phyloP scores from a whole-genome alignment of 30 jellyfish, hydroid and myxozoan species.

The Rhopilema esculentum region DNA sequence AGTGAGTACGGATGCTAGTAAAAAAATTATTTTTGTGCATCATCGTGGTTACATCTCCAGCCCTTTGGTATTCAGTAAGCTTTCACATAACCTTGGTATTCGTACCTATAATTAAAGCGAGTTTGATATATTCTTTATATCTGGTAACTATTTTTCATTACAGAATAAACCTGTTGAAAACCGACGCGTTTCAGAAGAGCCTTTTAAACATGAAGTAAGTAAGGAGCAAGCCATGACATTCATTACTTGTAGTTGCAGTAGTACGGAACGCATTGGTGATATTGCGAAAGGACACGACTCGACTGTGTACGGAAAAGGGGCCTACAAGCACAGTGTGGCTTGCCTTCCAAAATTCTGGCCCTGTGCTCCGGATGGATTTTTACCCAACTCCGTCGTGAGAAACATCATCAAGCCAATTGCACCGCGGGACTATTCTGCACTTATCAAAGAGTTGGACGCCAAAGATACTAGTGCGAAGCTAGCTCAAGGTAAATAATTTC shows the following conservation, averaged over 20 bases:
- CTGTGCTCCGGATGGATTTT: constrained; percentile 94
- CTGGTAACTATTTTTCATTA: background rate
- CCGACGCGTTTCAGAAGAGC: background rate
- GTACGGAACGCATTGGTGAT: background rate
- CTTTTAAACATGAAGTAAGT: background rate
- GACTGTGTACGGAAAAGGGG: too few relatives aligned
- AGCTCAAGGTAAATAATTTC: constrained; percentile 24
- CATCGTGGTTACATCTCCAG: too few relatives aligned
- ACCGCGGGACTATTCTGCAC: constrained; percentile 50
- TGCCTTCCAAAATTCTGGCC: constrained; percentile 68
- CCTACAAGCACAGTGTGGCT: background rate
- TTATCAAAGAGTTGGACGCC: constrained; percentile 38
- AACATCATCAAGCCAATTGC: constrained; percentile 38
- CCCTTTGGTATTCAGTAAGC: too few relatives aligned
- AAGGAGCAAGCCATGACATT: background rate
- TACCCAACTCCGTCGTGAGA: constrained; percentile 89
- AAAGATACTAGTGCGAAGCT: constrained; percentile 3
- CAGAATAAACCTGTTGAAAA: background rate
- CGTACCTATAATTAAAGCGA: too few relatives aligned
- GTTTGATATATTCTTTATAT: too few relatives aligned
- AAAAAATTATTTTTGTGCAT: too few relatives aligned
- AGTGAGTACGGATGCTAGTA: too few relatives aligned
- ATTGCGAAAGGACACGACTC: background rate
- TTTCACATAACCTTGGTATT: too few relatives aligned
- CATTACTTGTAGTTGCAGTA: background rate